Evolutionary conservation across 2,888 invertebrate genomes (phyloP).

Genomic region (Hirtodrosophila histrioides): DNA sequence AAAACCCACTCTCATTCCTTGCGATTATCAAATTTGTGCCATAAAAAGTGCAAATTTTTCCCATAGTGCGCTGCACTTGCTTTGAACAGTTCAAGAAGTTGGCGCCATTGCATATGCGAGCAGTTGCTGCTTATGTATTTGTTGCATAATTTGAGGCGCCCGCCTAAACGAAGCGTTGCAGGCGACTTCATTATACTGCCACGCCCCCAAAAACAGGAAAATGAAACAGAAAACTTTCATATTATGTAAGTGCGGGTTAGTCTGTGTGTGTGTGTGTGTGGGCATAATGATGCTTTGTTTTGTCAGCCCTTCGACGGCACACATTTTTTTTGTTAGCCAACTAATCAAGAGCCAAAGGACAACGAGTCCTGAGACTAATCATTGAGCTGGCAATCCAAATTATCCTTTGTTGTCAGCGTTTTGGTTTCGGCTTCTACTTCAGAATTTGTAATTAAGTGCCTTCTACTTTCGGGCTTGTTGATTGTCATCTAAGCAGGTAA

Average conservation of each 20-base stretch:
- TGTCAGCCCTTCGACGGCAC: slow-evolving; percentile 4
- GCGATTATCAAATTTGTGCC: no score
- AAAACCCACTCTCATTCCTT: no score
- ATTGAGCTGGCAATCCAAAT: slow-evolving; percentile 47
- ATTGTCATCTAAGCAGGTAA: slow-evolving; percentile 38
- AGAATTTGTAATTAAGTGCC: slow-evolving; percentile 50
- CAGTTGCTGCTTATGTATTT: slow-evolving; percentile 53
- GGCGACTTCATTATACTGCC: slow-evolving; percentile 36
- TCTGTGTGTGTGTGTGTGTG: no score
- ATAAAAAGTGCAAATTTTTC: no score
- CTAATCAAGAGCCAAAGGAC: slow-evolving; percentile 45
- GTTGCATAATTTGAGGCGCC: slow-evolving; percentile 51
- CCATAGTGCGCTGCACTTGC: no score
- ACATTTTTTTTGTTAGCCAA: slow-evolving; percentile 8
- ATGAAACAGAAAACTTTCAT: slow-evolving; percentile 9
- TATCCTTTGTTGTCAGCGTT: slow-evolving; percentile 23
- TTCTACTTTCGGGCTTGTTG: slow-evolving; percentile 20
- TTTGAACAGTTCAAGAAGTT: slow-evolving; percentile 12
- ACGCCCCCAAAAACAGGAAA: slow-evolving; percentile 13
- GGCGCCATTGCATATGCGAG: slow-evolving; percentile 59
- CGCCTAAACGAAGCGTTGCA: slow-evolving; percentile 38
- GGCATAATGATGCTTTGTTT: slow-evolving; percentile 31
- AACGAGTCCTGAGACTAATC: slow-evolving; percentile 19
- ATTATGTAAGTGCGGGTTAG: slow-evolving; percentile 1
- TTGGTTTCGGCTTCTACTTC: slow-evolving; percentile 20